Percentiles rank a stretch among this genome's conserved stretches.
Conservation (phyloP, 2,888 invertebrate species). For the Macropis europaea region DNA sequence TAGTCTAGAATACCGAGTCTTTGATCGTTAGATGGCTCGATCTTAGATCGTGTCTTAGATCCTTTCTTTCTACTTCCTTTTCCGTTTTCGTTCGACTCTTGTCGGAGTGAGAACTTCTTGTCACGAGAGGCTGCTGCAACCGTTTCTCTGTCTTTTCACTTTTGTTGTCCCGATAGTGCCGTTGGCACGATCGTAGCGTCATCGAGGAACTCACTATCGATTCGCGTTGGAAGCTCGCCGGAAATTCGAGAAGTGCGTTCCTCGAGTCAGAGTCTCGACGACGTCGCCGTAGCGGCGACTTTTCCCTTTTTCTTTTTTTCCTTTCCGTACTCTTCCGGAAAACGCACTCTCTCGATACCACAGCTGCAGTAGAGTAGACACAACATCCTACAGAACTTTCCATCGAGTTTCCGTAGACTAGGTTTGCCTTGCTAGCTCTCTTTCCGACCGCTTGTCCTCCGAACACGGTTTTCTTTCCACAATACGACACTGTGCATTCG, state of each 20-base stretch:
- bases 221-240: not conserved
- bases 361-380: conserved; percentile 25
- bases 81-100: not conserved
- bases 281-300: not conserved
- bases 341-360: not conserved
- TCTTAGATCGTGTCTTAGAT: conserved; percentile 30
- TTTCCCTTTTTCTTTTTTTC: not conserved
- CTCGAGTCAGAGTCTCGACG: conserved; percentile 23
- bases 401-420: conserved; percentile 14
- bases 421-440: conserved; percentile 32
- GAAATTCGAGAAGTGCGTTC: conserved; percentile 19
- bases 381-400: conserved; percentile 20
- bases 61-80: not conserved
- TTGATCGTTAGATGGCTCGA: conserved; percentile 27
- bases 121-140: conserved; percentile 3
- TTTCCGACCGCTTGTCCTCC: conserved; percentile 26
- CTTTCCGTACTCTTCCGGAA: not conserved
- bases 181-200: conserved; percentile 4
- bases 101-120: not conserved
- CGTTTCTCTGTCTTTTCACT: not conserved
- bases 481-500: not conserved
- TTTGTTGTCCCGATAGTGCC: not conserved
- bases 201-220: conserved; percentile 19
- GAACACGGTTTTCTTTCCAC: conserved; percentile 10
- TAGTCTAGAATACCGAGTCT: conserved; percentile 2